Evolutionary conservation across 2,113 vertebrate species (phyloP), one percentile per base, ranked within the genome.

Genomic region (Lontra canadensis): DNA sequence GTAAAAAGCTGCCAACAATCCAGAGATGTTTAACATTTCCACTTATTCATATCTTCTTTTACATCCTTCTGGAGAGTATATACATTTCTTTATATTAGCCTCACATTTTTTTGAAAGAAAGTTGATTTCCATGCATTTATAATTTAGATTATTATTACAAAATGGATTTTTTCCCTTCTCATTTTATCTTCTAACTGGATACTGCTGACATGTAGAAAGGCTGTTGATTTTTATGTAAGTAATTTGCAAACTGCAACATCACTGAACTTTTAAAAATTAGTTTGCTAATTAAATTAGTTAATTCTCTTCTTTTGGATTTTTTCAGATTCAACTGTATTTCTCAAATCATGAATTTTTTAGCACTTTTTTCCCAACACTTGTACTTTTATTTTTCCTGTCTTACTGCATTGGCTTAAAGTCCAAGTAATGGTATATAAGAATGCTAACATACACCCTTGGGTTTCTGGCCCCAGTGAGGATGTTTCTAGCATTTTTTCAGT

Each of bases 321-420:
- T 73, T 81, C 6, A 21, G 63, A 14, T 81, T 95, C n/a, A 63
- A 0, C 52, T 82, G 1, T 85, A 84, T 94, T 17, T 26, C 47
- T 83, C 47, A 95, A 29, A 55, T 85, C 42, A 47, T 6, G 20
- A 63, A 6, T 74, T 76, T 78, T 94, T 93, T 93, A 78, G n/a
- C n/a, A 71, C 3, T 88, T 87, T 9, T 73, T 74, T 67, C 29
- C 49, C 1, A 49, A 25, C 61, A 25, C 47, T 73, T 79, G 6
- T 57, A 55, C 34, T 61, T 88, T 83, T 78, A 34, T 80, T 95
- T 96, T 97, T 97, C 57, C 81, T 96, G 36, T 81, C 88, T 73
- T 96, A n/a, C 21, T 94, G 29, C 44, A 59, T 73, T 98, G 52
- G 29, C 52, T 86, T 61, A 59, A 92, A 83, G 82, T 79, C 44